Evolutionary conservation across 2,113 vertebrate genomes (phyloP), one percentile per base, ranked within the genome.

Genomic region (Istiophorus platypterus): DNA sequence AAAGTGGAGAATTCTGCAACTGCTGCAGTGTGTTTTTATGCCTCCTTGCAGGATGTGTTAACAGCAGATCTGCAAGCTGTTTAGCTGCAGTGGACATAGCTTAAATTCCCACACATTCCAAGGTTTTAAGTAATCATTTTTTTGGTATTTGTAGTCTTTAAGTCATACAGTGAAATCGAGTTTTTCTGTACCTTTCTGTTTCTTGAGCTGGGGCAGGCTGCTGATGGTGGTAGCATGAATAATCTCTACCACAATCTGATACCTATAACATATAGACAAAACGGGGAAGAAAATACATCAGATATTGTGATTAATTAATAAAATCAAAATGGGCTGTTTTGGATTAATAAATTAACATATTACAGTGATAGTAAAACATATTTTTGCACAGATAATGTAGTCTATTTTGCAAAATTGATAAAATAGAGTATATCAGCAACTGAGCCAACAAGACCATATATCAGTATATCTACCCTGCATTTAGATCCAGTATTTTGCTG

Each of bases 171-270:
- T 57, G 13, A 58, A 58, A 8, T 54, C 12, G 7, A 24, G 12
- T 49, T 20, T 45, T 15, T 56, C 78, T 68, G 54, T 96, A 99
- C 98, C 98, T 95, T 98, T 99, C 92, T 99, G 97, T 66, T 97
- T 97, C 94, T 99, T 99, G 91, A 98, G 92, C 84, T 99, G 98
- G 69, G 98, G 98, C 88, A 99, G 95, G 92, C 95, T 99, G 96
- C 97, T 98, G 94, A 99, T 97, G 77, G 98, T 98, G 41, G 98
- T 99, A 81, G 98, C 97, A 77, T 99, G 98, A 92, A 99, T 97
- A 85, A 99, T 99, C 95, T 99, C 98, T 85, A 99, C 97, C 89
- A 99, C 97, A 90, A 99, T 99, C 88, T 99, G 98, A 96, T 99
- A 99, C 96, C 98, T 99, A 76, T 68, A 93, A 63, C 27, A 49